phyloP scores from a whole-genome alignment of 2,888 invertebrate genomes.

The Parnassius glacialis region DNA sequence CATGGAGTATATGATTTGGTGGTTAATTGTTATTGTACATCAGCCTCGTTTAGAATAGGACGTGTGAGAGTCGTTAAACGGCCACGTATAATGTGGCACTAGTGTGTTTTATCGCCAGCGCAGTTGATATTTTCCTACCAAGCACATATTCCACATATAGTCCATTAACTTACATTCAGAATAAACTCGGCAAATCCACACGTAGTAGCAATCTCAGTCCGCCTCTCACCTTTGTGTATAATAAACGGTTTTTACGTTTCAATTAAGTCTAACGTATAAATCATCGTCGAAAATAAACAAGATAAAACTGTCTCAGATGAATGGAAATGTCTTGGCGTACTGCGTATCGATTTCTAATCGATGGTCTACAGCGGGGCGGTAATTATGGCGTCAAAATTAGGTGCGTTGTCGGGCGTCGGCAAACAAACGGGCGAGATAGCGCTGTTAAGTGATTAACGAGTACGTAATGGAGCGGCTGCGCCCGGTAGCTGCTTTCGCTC shows the following conservation, averaged over 20 bases:
- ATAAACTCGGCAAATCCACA: too few relatives aligned
- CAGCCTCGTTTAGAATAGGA: too few relatives aligned
- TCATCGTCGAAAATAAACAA: slow-evolving; percentile 9
- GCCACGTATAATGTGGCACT: too few relatives aligned
- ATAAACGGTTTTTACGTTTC: neutral
- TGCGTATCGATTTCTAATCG: slow-evolving; percentile 36
- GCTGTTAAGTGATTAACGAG: slow-evolving; percentile 57
- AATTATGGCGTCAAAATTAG: slow-evolving; percentile 38
- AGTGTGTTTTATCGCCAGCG: too few relatives aligned
- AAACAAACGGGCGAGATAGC: slow-evolving; percentile 37
- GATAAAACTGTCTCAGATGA: slow-evolving; percentile 9
- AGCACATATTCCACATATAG: too few relatives aligned
- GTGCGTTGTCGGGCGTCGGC: slow-evolving; percentile 32
- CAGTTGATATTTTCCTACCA: too few relatives aligned
- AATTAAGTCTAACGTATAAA: slow-evolving; percentile 13
- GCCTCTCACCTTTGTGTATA: neutral
- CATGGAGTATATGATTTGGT: too few relatives aligned
- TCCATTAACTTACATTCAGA: too few relatives aligned
- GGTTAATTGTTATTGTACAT: too few relatives aligned
- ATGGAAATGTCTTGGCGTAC: slow-evolving; percentile 20
- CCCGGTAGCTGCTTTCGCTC: slow-evolving; percentile 61
- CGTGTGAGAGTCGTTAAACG: too few relatives aligned
- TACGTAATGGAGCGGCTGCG: slow-evolving; percentile 41
- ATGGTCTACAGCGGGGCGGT: slow-evolving; percentile 31
- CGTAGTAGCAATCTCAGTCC: too few relatives aligned